Percentiles rank a stretch among this genome's conserved stretches.
Conservation (phyloP, 2,888 invertebrate species). For the Brachylomia viminalis region DNA sequence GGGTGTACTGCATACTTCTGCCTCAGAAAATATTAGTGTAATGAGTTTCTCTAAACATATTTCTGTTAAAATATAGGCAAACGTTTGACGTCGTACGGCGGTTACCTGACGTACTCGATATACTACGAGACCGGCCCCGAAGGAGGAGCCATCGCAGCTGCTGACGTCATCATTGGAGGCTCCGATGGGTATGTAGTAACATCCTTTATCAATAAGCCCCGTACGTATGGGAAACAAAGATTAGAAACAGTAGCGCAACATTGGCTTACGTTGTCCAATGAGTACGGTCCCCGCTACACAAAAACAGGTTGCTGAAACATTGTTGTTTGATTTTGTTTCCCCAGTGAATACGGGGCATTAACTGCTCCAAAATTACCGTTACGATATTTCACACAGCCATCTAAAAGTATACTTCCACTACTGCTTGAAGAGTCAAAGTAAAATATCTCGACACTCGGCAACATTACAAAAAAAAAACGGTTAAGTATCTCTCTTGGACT, state of each 20-base stretch:
- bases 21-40: neutral
- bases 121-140: conserved; percentile 91
- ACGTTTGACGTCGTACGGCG: conserved; percentile 97
- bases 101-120: conserved; percentile 94
- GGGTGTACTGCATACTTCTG: too few species aligned
- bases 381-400: neutral
- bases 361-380: neutral
- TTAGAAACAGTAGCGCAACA: neutral
- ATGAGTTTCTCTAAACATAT: neutral
- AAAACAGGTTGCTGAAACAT: neutral
- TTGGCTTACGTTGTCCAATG: neutral
- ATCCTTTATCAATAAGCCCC: neutral
- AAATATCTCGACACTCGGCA: neutral
- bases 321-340: neutral
- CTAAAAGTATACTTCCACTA: neutral
- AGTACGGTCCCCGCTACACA: neutral
- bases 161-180: conserved; percentile 96
- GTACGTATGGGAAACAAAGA: neutral
- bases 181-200: conserved; percentile 86
- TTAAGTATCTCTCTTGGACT: neutral
- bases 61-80: conserved; percentile 87
- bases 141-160: conserved; percentile 92
- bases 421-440: neutral
- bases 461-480: neutral
- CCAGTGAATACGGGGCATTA: neutral